These are phyloP conservation scores for Oryzias dopingdopingensis DNA, from an alignment of 2,797 vertebrate species.

Conservation along the genomic window DNA sequence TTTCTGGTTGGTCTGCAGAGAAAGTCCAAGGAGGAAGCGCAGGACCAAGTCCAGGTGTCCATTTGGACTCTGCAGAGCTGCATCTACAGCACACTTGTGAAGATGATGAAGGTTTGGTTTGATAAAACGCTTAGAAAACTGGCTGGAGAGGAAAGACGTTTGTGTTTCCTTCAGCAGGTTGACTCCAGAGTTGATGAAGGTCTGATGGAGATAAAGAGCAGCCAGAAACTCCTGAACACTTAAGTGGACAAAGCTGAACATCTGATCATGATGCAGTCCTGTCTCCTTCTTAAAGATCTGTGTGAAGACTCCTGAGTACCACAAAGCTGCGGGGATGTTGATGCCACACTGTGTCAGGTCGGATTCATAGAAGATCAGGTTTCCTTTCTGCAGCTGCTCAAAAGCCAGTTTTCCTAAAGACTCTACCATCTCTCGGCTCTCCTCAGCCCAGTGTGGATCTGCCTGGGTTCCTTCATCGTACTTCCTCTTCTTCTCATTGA, in stretches of 20 bases:
- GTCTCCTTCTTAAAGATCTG: not conserved
- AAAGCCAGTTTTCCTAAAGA: constrained; percentile 4
- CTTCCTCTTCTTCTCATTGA: constrained; percentile 18
- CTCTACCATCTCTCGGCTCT: not conserved
- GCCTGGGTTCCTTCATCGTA: not conserved
- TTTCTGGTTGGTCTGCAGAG: constrained; percentile 1
- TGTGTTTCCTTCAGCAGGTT: not conserved
- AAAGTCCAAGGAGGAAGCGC: constrained; percentile 5
- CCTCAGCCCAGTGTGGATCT: constrained; percentile 1
- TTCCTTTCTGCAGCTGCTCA: constrained; percentile 8
- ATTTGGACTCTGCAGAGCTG: not conserved
- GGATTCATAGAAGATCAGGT: not conserved
- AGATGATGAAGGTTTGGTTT: constrained; percentile 1
- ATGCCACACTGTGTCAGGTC: not conserved
- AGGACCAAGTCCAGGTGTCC: constrained; percentile 13
- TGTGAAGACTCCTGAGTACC: constrained; percentile 9
- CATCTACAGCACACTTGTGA: not conserved
- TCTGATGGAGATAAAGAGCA: constrained; percentile 11
- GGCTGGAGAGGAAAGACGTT: too few relatives aligned
- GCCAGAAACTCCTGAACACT: constrained; percentile 17
- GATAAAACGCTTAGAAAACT: not conserved
- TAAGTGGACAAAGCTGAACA: constrained; percentile 6
- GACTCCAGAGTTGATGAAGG: not conserved
- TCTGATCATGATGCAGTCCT: not conserved
- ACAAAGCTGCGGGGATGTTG: not conserved